These are phyloP conservation scores for Actias luna DNA, from an alignment of 2,888 invertebrate genomes.

Conservation along the genomic window DNA sequence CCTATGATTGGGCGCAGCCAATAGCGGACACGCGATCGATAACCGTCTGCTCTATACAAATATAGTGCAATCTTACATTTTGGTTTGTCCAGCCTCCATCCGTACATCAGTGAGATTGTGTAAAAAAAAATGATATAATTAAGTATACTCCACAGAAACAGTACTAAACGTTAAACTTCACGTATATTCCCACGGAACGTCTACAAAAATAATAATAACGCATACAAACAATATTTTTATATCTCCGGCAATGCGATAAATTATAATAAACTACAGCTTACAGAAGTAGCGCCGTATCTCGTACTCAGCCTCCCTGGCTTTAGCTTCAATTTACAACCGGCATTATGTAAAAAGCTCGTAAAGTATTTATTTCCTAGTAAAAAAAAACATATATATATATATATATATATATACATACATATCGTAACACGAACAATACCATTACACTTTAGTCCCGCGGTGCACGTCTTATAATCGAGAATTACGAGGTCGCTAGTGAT, in stretches of 20 bases:
- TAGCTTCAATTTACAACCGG: slow-evolving; percentile 27
- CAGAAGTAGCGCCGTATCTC: neutral
- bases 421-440: slow-evolving; percentile 49
- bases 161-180: neutral
- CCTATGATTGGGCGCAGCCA: too few species aligned
- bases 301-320: neutral
- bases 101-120: too few species aligned
- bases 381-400: too few species aligned
- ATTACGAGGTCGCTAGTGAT: slow-evolving; percentile 31
- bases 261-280: slow-evolving; percentile 12
- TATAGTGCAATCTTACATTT: too few species aligned
- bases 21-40: too few species aligned
- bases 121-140: too few species aligned
- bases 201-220: neutral
- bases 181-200: neutral
- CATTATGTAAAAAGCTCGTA: slow-evolving; percentile 42
- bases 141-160: too few species aligned
- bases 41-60: too few species aligned
- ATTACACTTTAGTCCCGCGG: slow-evolving; percentile 36
- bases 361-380: slow-evolving; percentile 56
- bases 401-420: slow-evolving; percentile 22
- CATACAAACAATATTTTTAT: slow-evolving; percentile 2
- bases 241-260: slow-evolving; percentile 1
- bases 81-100: too few species aligned
- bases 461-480: slow-evolving; percentile 43